phyloP scores from a whole-genome alignment of 2,888 invertebrate species.

The Sarcophaga rosellei region DNA sequence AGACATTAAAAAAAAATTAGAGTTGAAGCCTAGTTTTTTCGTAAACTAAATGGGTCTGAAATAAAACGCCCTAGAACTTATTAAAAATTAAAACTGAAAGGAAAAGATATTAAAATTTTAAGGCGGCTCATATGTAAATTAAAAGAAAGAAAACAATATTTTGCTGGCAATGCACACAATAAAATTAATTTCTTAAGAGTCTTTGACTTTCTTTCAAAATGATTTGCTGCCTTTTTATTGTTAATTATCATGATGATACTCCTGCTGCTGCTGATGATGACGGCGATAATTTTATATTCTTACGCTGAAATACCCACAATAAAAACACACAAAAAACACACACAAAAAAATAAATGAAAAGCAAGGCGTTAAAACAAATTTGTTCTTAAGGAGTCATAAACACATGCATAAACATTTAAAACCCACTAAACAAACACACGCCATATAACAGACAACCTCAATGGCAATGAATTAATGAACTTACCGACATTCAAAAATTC shows the following conservation, averaged over 20 bases:
- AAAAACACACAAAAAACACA: background rate
- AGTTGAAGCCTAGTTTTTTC: too few species aligned
- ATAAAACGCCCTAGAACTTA: too few species aligned
- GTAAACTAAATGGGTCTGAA: too few species aligned
- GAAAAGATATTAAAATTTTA: background rate
- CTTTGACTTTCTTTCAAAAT: background rate
- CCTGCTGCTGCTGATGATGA: background rate
- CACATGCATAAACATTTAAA: conserved; percentile 7
- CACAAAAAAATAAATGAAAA: background rate
- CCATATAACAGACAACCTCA: background rate
- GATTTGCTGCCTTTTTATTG: background rate
- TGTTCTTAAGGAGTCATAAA: conserved; percentile 35
- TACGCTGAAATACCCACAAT: background rate
- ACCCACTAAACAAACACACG: background rate
- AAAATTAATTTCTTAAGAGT: background rate
- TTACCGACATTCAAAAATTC: background rate
- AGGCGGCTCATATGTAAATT: background rate
- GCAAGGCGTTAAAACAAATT: conserved; percentile 28
- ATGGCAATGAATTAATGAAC: background rate
- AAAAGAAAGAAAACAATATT: background rate
- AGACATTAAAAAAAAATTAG: too few species aligned
- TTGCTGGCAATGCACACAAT: background rate
- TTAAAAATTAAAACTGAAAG: background rate
- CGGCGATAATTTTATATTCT: background rate
- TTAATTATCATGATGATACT: background rate